phyloP scores from a whole-genome alignment of 2,113 vertebrate species.

The Hemiprocne comata region DNA sequence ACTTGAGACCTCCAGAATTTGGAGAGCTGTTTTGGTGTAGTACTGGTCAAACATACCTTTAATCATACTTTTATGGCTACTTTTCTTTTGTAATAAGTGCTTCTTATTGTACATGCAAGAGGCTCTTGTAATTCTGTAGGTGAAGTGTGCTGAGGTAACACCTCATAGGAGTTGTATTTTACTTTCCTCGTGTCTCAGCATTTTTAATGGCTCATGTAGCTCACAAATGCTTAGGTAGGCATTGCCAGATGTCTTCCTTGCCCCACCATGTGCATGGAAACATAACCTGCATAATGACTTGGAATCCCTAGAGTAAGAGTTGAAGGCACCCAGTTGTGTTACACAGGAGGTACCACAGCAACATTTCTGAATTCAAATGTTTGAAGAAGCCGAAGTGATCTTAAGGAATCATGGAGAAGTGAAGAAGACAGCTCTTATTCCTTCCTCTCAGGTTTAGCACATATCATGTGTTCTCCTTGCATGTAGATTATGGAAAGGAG shows the following conservation, averaged over 20 bases:
- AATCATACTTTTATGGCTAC: background rate
- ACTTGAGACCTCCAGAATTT: background rate
- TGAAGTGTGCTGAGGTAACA: background rate
- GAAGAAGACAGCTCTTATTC: background rate
- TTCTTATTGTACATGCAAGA: background rate
- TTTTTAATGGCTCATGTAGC: background rate
- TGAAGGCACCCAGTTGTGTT: background rate
- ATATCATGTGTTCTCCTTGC: rapidly evolving
- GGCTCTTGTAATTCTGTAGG: background rate
- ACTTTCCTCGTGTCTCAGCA: background rate
- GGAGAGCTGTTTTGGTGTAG: background rate
- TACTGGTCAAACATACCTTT: background rate
- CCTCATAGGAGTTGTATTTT: background rate
- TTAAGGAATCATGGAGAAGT: background rate
- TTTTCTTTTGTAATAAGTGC: background rate
- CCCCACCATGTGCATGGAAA: background rate
- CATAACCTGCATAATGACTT: background rate
- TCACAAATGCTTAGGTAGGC: background rate
- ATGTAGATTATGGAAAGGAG: background rate
- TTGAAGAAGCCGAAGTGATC: background rate
- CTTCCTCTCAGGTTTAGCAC: background rate
- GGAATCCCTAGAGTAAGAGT: background rate
- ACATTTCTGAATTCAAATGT: background rate
- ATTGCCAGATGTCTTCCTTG: background rate
- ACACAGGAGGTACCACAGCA: background rate